Base-by-base conservation (phyloP, 2,113 vertebrate genomes). In the Aplodontia rufa region DNA sequence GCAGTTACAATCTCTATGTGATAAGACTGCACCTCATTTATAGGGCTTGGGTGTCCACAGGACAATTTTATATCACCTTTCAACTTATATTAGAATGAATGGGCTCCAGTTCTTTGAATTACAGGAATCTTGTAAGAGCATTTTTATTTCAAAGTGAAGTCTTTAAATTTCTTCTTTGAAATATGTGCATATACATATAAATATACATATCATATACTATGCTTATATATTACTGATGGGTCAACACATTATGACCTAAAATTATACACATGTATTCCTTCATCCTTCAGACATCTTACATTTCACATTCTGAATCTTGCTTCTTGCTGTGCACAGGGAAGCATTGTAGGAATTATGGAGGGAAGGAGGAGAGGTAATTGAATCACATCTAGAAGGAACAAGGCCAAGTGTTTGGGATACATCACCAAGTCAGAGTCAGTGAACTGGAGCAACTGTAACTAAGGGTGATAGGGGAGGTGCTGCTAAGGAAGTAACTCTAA, bases 131-230 rank as follows among this genome's bases (percentile, higher is more conserved):
- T 62, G 75, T 12, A 62, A 75, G 37, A 58, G 3, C 35, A 75
- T 13, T 80, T 13, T 58, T 45, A 84, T 26, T 90, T 97, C 62
- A 89, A 89, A 42, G 5, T 68, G 19, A 89, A 47, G 30, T 42
- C 35, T 78, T 62, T 60, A 79, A 72, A 83, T 62, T 40, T 76
- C 6, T 51, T 35, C 26, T 83, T 5, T 58, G n/a, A 93, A 51
- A 91, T 45, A 37, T 26, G 17, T 37, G 17, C 69, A 6, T 20
- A 8, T 24, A n/a, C 28, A 40, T 53, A 68, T 13, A 64, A 30
- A 42, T 49, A 55, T 19, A n/a, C 4, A 49, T 13, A 5, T 8
- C 4, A 22, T 66, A 40, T 80, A 79, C 40, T 80, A 60, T 58
- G 14, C 1, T 30, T 58, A 69, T 26, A 40, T 60, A 37, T 60